Conservation (phyloP, 2,888 invertebrate genomes). For the Conops quadrifasciatus region DNA sequence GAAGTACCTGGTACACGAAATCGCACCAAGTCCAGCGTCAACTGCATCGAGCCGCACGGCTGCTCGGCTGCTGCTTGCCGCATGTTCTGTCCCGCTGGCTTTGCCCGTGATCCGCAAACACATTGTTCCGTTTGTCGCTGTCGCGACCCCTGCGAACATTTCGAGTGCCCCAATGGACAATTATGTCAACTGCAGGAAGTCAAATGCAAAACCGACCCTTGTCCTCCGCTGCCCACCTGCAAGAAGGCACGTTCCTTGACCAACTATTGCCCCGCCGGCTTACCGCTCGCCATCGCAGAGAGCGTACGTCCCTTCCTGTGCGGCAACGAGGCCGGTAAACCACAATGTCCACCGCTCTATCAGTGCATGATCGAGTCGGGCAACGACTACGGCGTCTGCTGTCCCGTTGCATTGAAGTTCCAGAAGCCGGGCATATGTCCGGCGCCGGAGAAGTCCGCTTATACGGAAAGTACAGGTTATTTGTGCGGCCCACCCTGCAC, state of each 20-base stretch:
- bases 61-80: slow-evolving; percentile 85
- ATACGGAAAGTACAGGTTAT: slow-evolving; percentile 60
- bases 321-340: slow-evolving; percentile 82
- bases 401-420: slow-evolving; percentile 79
- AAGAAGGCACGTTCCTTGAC: slow-evolving; percentile 79
- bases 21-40: slow-evolving; percentile 51
- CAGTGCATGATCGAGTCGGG: slow-evolving; percentile 81
- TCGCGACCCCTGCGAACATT: slow-evolving; percentile 79
- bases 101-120: slow-evolving; percentile 72
- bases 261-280: slow-evolving; percentile 81
- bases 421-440: slow-evolving; percentile 84
- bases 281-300: slow-evolving; percentile 76
- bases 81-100: slow-evolving; percentile 87
- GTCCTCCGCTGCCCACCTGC: slow-evolving; percentile 86
- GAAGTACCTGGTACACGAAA: slow-evolving; percentile 80
- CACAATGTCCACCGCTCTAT: slow-evolving; percentile 83
- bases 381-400: slow-evolving; percentile 89
- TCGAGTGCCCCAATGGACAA: slow-evolving; percentile 79
- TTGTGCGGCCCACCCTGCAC: slow-evolving; percentile 75
- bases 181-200: slow-evolving; percentile 82
- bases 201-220: slow-evolving; percentile 80
- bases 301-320: slow-evolving; percentile 83
- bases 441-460: slow-evolving; percentile 62
- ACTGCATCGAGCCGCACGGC: slow-evolving; percentile 68
- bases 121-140: slow-evolving; percentile 85